phyloP scores from a whole-genome alignment of 2,113 vertebrate species.

The Bungarus multicinctus region DNA sequence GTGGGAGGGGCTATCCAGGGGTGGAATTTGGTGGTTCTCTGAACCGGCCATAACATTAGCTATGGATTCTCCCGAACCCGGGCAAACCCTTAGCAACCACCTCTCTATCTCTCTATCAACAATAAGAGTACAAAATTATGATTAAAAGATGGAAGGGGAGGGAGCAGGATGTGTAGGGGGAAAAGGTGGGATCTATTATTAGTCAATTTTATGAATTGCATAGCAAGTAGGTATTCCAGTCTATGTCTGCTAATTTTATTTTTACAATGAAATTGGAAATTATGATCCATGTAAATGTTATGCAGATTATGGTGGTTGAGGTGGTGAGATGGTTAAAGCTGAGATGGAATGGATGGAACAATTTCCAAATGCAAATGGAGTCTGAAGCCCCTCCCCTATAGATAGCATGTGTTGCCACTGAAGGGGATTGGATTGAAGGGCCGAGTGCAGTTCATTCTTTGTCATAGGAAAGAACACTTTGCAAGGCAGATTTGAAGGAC shows the following conservation, averaged over 20 bases:
- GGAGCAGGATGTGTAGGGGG: not conserved
- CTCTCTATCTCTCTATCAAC: not conserved
- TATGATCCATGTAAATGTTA: not conserved
- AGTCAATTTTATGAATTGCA: not conserved
- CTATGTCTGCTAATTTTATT: not conserved
- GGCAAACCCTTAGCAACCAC: too few species aligned
- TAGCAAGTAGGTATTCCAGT: not conserved
- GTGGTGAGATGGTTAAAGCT: not conserved
- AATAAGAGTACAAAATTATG: not conserved
- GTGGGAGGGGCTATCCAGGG: too few species aligned
- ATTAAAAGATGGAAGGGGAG: not conserved
- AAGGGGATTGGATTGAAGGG: not conserved
- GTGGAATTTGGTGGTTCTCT: too few species aligned
- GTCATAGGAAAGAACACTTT: not conserved
- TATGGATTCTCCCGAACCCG: too few species aligned
- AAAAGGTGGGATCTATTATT: not conserved
- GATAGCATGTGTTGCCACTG: not conserved
- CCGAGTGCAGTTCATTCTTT: not conserved
- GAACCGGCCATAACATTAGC: too few species aligned
- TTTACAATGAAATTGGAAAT: not conserved
- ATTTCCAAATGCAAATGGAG: not conserved
- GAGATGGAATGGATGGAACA: not conserved
- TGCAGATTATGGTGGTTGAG: not conserved
- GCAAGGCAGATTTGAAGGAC: not conserved
- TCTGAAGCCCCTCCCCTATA: not conserved